Evolutionary conservation across 1,140 invertebrate species (phyloP).

Genomic region (Plectrocnemia conspersa): DNA sequence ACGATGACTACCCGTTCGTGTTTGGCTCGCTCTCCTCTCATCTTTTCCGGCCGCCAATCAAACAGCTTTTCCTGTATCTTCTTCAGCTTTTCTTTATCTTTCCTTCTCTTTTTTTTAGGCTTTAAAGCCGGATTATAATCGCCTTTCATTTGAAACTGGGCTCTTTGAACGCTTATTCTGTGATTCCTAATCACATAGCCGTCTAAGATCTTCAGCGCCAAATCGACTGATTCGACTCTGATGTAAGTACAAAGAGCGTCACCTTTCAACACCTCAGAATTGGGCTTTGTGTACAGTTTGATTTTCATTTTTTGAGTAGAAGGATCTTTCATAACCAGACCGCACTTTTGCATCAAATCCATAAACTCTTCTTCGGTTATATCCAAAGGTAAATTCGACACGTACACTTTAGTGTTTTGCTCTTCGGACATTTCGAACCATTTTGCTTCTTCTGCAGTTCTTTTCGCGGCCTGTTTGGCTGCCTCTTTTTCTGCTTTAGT

Average conservation of each 20-base stretch:
- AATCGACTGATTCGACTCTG: slow-evolving; percentile 91
- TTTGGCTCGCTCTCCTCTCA: slow-evolving; percentile 75
- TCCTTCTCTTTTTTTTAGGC: slow-evolving; percentile 86
- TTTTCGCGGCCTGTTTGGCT: slow-evolving; percentile 42
- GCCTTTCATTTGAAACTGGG: slow-evolving; percentile 94
- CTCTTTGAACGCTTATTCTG: slow-evolving; percentile 82
- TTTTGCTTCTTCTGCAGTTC: slow-evolving; percentile 50
- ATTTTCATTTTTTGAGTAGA: slow-evolving; percentile 82
- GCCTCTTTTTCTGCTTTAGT: slow-evolving; percentile 36
- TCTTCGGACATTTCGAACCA: slow-evolving; percentile 94
- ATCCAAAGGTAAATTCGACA: slow-evolving; percentile 85
- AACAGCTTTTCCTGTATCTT: slow-evolving; percentile 94
- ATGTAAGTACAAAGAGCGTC: slow-evolving; percentile 97
- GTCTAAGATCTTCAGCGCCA: slow-evolving; percentile 91
- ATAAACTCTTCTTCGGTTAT: slow-evolving; percentile 86
- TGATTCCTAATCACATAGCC: slow-evolving; percentile 76
- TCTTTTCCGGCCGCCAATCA: slow-evolving; percentile 93
- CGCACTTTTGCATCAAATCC: slow-evolving; percentile 93
- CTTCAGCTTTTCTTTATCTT: slow-evolving; percentile 85
- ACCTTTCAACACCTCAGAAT: slow-evolving; percentile 84
- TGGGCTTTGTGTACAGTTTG: slow-evolving; percentile 86
- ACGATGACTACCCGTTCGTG: slow-evolving; percentile 89
- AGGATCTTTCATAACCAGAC: slow-evolving; percentile 88
- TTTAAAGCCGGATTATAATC: slow-evolving; percentile 91
- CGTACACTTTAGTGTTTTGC: slow-evolving; percentile 97